Conservation (phyloP, 2,113 vertebrate species). For the Taurulus bubalis region DNA sequence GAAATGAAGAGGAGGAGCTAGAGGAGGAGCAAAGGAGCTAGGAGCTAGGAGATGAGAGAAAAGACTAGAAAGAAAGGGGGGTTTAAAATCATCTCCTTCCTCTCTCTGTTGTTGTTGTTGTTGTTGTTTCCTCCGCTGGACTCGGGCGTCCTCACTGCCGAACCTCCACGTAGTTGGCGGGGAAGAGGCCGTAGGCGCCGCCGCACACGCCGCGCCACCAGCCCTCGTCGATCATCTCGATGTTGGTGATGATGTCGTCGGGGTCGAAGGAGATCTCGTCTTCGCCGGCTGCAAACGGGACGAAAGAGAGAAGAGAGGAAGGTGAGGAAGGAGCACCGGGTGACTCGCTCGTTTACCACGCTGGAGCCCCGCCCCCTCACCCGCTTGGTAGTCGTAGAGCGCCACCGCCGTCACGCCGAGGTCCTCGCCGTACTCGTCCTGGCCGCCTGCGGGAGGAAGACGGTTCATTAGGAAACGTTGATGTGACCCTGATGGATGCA, state of each 20-base stretch:
- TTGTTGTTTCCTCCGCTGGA: too few species aligned
- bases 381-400: constrained; percentile 97
- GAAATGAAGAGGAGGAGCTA: too few species aligned
- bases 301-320: not conserved
- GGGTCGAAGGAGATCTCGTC: constrained; percentile 99
- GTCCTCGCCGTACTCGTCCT: constrained; percentile 88
- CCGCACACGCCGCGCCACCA: constrained; percentile 97
- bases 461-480: not conserved
- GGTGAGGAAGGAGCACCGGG: not conserved
- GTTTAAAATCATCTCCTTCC: constrained; percentile 13
- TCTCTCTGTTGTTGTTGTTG: not conserved
- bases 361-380: constrained; percentile 74
- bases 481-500: too few species aligned
- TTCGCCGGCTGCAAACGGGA: constrained; percentile 86
- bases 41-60: constrained; percentile 46
- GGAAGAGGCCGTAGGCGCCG: constrained; percentile 93
- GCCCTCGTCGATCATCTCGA: constrained; percentile 98
- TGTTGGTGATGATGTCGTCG: constrained; percentile 98
- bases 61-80: constrained; percentile 7
- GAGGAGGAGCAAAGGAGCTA: not conserved
- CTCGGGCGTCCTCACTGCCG: constrained; percentile 82
- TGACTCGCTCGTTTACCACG: too few species aligned
- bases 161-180: constrained; percentile 96
- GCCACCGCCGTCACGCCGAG: constrained; percentile 94
- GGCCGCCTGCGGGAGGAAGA: constrained; percentile 76